Conservation (phyloP, 2,113 vertebrate genomes). For the Misgurnus mizolepis region DNA sequence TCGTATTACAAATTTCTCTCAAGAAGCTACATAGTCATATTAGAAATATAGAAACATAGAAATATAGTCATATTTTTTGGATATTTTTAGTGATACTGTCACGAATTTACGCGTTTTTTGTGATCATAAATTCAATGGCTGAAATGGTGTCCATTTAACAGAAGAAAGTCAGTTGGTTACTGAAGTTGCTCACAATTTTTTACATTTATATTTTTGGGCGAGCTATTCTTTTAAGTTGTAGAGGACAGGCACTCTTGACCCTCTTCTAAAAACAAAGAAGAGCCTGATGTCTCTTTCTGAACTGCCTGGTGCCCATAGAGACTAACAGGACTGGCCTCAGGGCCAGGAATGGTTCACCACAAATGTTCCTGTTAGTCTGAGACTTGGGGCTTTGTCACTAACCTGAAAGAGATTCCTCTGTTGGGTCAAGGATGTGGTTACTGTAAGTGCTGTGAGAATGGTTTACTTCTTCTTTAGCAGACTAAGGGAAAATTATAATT, state of each 20-base stretch:
- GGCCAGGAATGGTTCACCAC: constrained; percentile 46
- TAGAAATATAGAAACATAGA: too few species aligned
- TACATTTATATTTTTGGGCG: too few species aligned
- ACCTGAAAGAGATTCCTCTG: constrained; percentile 47
- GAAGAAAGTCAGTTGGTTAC: too few species aligned
- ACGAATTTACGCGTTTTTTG: too few species aligned
- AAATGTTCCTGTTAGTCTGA: constrained; percentile 44
- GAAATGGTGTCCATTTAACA: too few species aligned
- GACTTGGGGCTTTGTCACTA: constrained; percentile 25
- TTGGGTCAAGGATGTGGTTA: constrained; percentile 41
- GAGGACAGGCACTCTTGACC: constrained; percentile 4
- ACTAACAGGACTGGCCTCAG: constrained; percentile 26
- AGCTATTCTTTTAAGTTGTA: background rate
- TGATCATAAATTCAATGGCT: too few species aligned
- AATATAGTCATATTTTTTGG: too few species aligned
- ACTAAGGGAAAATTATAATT: background rate
- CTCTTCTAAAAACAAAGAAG: constrained; percentile 37
- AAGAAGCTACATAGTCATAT: too few species aligned
- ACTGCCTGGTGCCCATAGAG: constrained; percentile 48
- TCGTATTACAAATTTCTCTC: too few species aligned
- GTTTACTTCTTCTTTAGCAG: constrained; percentile 6
- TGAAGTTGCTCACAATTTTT: too few species aligned
- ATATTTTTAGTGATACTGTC: too few species aligned
- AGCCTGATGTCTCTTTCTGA: constrained; percentile 35
- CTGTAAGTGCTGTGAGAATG: constrained; percentile 16